Evolutionary conservation across 53 echinoderm and acorn worm species (phyloP).

Genomic region (Glandiceps talaboti): DNA sequence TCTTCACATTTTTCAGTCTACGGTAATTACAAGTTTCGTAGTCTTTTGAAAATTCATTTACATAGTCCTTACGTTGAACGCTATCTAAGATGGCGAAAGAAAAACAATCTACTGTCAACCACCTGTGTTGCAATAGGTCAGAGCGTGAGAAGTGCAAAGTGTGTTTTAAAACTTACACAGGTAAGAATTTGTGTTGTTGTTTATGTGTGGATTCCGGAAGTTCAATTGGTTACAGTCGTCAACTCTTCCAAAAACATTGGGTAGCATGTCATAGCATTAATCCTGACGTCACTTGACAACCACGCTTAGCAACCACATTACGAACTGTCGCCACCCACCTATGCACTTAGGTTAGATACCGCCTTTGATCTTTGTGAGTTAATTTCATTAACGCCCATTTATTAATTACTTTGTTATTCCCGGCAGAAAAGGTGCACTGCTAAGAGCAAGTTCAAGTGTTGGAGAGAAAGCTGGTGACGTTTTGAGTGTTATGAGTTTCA

Average conservation of each 20-base stretch:
- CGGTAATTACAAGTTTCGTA: too few species aligned
- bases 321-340: not conserved
- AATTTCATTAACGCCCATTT: not conserved
- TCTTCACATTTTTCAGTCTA: too few species aligned
- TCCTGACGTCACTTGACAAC: not conserved
- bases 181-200: too few species aligned
- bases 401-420: not conserved
- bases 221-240: not conserved
- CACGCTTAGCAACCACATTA: not conserved
- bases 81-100: too few species aligned
- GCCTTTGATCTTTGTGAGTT: not conserved
- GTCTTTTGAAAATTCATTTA: too few species aligned
- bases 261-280: not conserved
- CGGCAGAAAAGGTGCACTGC: too few species aligned
- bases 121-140: not conserved
- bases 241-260: not conserved
- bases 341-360: not conserved
- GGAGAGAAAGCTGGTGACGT: too few species aligned
- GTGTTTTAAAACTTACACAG: too few species aligned
- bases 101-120: not conserved
- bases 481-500: too few species aligned
- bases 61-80: too few species aligned
- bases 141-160: not conserved
- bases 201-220: not conserved
- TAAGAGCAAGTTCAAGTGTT: too few species aligned